Base-by-base conservation (phyloP, 2,888 invertebrate genomes). In the Microctonus brassicae region DNA sequence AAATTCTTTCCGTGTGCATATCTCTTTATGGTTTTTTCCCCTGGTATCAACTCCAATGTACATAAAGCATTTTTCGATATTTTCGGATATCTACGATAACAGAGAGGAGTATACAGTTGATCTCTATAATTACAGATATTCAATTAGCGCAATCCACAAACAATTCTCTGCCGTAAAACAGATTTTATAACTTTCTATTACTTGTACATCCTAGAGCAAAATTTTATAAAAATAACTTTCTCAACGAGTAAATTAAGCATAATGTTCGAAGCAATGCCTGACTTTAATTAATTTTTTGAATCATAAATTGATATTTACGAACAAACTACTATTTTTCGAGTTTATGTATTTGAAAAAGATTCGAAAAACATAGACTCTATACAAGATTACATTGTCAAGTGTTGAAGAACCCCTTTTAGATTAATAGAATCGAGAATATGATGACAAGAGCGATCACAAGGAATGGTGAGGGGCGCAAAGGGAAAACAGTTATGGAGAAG, bases 391-490 rank as follows among this genome's bases (percentile, higher is more conserved):
- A 81, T 79, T 80, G 81, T 82, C 76, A 79, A 86, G 86, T 85
- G 85, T 84, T 85, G 86, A 85, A 84, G 86, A 85, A 85, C 85
- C 86, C 81, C 81, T 84, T 86, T 85, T 85, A 85, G 85, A 86
- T 87, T 86, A 87, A 87, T 86, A 86, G 86, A 84, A 83, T 81
- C 83, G 83, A 81, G 82, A 83, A 81, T 82, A 81, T 82, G 84
- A 80, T 81, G 83, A 79, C n/a, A 82, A 80, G 82, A 78, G 77
- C 75, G 77, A 71, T 75, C 77, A 76, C 26, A 57, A 58, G 55
- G 78, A 78, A 78, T 75, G 75, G 70, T 75, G 76, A 73, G 73
- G 72, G 76, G 74, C 72, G 73, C 63, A 76, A 73, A 71, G 70
- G 70, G 72, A 58, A 65, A 61, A 55, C 34, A 62, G 60, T 58